phyloP scores from a whole-genome alignment of 2,888 invertebrate genomes.

The Thyatira batis region DNA sequence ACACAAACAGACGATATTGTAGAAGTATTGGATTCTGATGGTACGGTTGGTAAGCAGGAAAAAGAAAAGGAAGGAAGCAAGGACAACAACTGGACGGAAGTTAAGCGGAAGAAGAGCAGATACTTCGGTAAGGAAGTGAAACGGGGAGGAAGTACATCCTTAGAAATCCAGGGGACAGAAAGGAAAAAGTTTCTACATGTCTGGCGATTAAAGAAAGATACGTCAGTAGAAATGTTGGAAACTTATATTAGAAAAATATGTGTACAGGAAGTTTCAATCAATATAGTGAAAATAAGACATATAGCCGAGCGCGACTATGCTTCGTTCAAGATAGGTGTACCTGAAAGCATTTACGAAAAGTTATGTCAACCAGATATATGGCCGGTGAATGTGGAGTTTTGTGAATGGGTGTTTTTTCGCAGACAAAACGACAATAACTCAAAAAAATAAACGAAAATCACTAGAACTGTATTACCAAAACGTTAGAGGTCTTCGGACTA shows the following conservation, averaged over 20 bases:
- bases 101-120: too few species aligned
- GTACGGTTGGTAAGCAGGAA: too few species aligned
- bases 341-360: conserved; percentile 19
- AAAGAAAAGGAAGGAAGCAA: too few species aligned
- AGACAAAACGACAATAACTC: conserved; percentile 8
- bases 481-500: conserved; percentile 19
- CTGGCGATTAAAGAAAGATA: conserved; percentile 9
- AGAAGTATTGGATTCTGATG: too few species aligned
- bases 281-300: conserved; percentile 23
- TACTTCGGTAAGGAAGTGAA: conserved; percentile 11
- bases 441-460: not conserved
- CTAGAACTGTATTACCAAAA: conserved; percentile 19
- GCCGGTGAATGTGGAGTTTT: conserved; percentile 22
- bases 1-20: too few species aligned
- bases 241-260: conserved; percentile 8
- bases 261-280: conserved; percentile 9
- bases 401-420: conserved; percentile 34
- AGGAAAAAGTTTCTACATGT: conserved; percentile 14
- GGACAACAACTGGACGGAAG: too few species aligned
- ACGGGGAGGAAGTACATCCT: conserved; percentile 8
- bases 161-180: conserved; percentile 11
- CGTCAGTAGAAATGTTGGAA: conserved; percentile 5
- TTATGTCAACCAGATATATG: conserved; percentile 19
- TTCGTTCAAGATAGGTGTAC: conserved; percentile 26
- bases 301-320: conserved; percentile 30